Evolutionary conservation across 2,888 invertebrate genomes (phyloP).

Genomic region (Polyommatus icarus): DNA sequence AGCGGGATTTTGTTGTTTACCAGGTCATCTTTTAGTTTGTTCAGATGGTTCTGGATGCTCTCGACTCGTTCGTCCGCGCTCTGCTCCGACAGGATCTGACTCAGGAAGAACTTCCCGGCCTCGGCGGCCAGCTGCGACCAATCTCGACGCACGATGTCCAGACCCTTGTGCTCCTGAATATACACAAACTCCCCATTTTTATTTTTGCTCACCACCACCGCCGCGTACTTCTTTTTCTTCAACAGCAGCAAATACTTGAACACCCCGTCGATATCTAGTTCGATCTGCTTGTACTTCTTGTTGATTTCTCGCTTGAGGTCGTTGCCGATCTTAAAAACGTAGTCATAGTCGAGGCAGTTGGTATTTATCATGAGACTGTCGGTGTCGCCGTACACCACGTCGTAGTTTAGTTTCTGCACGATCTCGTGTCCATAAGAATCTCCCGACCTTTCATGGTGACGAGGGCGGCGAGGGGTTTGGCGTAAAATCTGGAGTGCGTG

Average conservation of each 20-base stretch:
- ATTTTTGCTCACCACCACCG: conserved; percentile 86
- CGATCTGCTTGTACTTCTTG: conserved; percentile 94
- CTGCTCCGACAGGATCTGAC: conserved; percentile 90
- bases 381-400: conserved; percentile 99
- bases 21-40: conserved; percentile 87
- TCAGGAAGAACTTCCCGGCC: conserved; percentile 92
- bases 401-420: conserved; percentile 93
- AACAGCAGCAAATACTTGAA: conserved; percentile 95
- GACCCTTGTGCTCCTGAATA: conserved; percentile 94
- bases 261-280: conserved; percentile 98
- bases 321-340: conserved; percentile 84
- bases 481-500: conserved; percentile 95
- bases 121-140: conserved; percentile 98
- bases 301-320: conserved; percentile 95
- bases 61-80: conserved; percentile 90
- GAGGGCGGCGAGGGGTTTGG: conserved; percentile 97
- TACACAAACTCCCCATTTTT: conserved; percentile 83
- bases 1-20: conserved; percentile 85
- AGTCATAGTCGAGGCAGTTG: conserved; percentile 91
- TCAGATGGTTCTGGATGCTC: conserved; percentile 90
- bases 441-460: conserved; percentile 96
- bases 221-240: conserved; percentile 99
- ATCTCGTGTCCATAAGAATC: conserved; percentile 94
- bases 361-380: conserved; percentile 99
- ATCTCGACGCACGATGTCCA: conserved; percentile 97